Base-by-base conservation (phyloP, 2,113 vertebrate species). In the Ptychochromis oligacanthus region DNA sequence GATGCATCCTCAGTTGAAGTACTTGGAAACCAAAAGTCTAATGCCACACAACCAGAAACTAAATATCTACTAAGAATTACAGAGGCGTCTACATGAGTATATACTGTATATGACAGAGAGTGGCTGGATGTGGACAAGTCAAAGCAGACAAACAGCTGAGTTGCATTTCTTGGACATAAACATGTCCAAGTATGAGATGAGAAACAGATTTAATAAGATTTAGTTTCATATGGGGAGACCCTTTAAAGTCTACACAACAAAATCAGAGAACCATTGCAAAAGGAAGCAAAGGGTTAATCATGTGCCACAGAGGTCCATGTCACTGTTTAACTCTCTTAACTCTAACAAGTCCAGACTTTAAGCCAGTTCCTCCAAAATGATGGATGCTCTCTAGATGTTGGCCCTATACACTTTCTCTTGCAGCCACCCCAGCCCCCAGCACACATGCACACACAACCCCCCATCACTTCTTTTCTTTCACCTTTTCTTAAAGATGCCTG, bases 401-500 rank as follows among this genome's bases (percentile, higher is more conserved):
- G 90, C 88, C 65, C 80, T 86, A 90, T 90, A 81, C 90, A 89
- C 85, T 80, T 88, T 80, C 10, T 36, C 62, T 60, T 76, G 13
- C 40, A 80, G 40, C 75, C 46, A 15, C 60, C 7, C n/a, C 38
- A 7, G 10, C 15, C 58, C 24, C 18, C 9, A 6, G 22, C 76
- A 67, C 34, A 74, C 52, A 75, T 38, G 36, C 57, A 34, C 75
- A 64, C 74, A 55, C 58, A 57, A 59, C 4, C n/a, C 9, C 55
- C 64, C 20, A 5, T 67, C 76, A 24, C 77, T 83, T 87, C 61
- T 77, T 82, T 88, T 79, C 80, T 89, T 92, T 70, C 79, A 82
- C 75, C 87, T 90, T 89, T 78, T 83, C 91, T 93, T 86, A 86
- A 92, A 93, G 93, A 95, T 95, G 93, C 83, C 91, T 91, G 87